Evolutionary conservation across 1,140 invertebrate genomes (phyloP), one percentile per base, ranked within the genome.

Genomic region (Drosophila virilis): DNA sequence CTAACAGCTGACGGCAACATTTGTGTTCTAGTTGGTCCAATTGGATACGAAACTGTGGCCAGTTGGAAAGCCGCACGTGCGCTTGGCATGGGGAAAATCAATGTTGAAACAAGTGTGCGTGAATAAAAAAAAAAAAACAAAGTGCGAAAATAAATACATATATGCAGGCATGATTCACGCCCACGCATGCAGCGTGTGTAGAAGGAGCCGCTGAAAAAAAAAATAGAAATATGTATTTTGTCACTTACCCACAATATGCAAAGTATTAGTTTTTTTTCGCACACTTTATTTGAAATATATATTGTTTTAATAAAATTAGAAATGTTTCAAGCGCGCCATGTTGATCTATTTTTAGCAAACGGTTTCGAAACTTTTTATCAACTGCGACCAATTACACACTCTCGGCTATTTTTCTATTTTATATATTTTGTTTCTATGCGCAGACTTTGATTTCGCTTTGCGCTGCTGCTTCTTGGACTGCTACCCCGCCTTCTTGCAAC

Each of bases 301-400:
- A 22, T 45, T 50, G 75, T 58, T 42, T 45, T 43, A 33, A 15
- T 55, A 42, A 43, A 65, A 50, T 86, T 88, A 89, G 46, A 83
- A 90, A 80, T 90, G 88, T 90, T 90, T 90, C 88, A 90, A 90
- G 43, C 88, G 88, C 74, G 89, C 85, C 88, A 90, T 88, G 71
- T 83, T 88, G 65, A 22, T 45, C 73, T 89, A 83, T 89, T 89
- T 89, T 64, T 89, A 74, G 77, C 51, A 35, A 38, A 46, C 59
- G 48, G 67, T 70, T 73, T 76, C 42, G 61, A 76, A 45, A 57
- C 68, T 64, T 78, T 76, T 55, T 55, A 60, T 73, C 48, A 73
- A 70, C 52, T 70, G 37, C 32, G 9, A 64, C 42, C 54, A 58
- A 58, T 64, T 70, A 61, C 43, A 71, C 59, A 71, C 67, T 64